Conservation (phyloP, 2,888 invertebrate species). For the Drosophila testacea region DNA sequence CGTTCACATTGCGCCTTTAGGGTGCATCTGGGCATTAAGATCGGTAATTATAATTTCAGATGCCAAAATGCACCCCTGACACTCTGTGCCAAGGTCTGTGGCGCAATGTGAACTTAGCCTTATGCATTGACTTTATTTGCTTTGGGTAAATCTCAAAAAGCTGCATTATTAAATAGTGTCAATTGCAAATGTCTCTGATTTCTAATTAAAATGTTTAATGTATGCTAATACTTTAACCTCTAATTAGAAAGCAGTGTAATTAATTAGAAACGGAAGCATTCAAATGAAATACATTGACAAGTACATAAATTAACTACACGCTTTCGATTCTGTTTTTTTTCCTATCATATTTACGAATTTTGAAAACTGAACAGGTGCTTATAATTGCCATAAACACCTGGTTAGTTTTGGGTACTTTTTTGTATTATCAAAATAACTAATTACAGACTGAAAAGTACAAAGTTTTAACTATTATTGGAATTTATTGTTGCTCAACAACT, state of each 20-base stretch:
- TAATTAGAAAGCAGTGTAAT: neutral
- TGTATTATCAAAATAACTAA: conserved; percentile 7
- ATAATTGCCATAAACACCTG: neutral
- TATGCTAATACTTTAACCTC: no score
- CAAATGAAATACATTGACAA: neutral
- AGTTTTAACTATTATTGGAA: conserved; percentile 1
- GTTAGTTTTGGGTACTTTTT: neutral
- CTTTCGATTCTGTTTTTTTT: neutral
- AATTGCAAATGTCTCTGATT: neutral
- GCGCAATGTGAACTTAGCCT: no score
- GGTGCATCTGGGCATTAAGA: no score
- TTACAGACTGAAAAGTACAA: neutral
- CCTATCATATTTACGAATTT: neutral
- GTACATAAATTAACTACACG: no score
- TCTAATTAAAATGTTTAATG: no score
- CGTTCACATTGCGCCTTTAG: no score
- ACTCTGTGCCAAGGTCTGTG: no score
- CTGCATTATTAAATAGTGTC: neutral
- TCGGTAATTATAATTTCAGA: no score
- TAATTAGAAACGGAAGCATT: neutral
- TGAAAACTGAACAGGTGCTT: conserved; percentile 12
- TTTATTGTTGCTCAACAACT: conserved; percentile 7
- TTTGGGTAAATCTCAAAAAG: neutral
- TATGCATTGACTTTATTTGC: no score
- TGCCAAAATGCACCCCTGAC: no score